Evolutionary conservation across 1,140 invertebrate genomes (phyloP).

Genomic region (Penaeus indicus): DNA sequence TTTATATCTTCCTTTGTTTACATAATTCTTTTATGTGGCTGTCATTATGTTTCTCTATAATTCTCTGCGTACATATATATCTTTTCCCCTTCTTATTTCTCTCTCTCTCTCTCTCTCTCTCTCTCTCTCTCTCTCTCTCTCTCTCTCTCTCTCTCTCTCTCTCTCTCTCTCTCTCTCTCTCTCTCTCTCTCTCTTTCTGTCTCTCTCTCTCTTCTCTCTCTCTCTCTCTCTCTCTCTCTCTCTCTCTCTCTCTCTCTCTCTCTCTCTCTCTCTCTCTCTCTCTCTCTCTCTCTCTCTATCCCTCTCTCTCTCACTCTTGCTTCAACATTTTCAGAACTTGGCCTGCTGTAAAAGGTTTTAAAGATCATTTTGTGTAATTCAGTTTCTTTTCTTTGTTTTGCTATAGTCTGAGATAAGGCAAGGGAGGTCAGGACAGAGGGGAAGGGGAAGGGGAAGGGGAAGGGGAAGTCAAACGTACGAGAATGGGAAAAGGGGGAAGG

Average conservation of each 20-base stretch:
- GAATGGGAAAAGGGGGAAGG: background rate
- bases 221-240: background rate
- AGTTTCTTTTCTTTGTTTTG: background rate
- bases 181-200: background rate
- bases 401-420: background rate
- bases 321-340: background rate
- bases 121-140: background rate
- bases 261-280: background rate
- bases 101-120: background rate
- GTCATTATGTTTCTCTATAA: background rate
- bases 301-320: background rate
- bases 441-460: constrained; percentile 23
- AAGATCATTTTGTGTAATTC: background rate
- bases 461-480: background rate
- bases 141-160: background rate
- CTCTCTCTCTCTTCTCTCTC: background rate
- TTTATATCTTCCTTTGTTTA: background rate
- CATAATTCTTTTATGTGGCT: background rate
- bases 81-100: background rate
- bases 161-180: background rate
- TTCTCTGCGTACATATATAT: background rate
- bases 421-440: background rate
- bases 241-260: background rate
- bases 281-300: background rate
- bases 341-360: background rate